These are phyloP conservation scores for Mohoua ochrocephala DNA, from an alignment of 2,113 vertebrate genomes.

Conservation along the genomic window DNA sequence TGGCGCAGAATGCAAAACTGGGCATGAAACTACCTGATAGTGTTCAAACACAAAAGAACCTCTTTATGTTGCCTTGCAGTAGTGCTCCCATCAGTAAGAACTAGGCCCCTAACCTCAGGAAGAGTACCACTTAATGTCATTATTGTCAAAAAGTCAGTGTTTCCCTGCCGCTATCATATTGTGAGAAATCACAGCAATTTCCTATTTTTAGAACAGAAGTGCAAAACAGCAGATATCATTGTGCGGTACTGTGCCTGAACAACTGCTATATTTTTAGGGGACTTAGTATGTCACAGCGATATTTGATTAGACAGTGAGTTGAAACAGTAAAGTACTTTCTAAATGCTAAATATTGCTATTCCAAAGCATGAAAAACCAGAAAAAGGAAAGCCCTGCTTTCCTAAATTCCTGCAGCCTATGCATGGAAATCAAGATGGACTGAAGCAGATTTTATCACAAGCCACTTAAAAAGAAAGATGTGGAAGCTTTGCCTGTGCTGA, in stretches of 20 bases:
- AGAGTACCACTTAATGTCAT: neutral
- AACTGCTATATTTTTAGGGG: neutral
- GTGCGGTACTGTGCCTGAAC: neutral
- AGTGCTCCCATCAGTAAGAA: neutral
- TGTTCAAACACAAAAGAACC: neutral
- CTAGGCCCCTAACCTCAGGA: neutral
- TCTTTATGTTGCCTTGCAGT: neutral
- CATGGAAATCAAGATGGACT: slow-evolving; percentile 6
- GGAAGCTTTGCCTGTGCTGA: neutral
- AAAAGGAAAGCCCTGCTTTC: neutral
- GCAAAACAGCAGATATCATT: neutral
- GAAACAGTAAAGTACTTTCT: slow-evolving; percentile 6
- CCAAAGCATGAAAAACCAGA: neutral
- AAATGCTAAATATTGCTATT: neutral
- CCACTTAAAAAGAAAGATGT: neutral
- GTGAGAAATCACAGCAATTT: neutral
- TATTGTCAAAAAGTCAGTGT: neutral
- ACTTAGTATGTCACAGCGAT: neutral
- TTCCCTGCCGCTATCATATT: neutral
- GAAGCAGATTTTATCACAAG: slow-evolving; percentile 25
- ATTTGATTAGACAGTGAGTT: slow-evolving; percentile 7
- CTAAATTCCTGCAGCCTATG: neutral
- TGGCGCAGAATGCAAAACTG: neutral
- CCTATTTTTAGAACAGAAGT: slow-evolving; percentile 24
- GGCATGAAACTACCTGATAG: neutral